Conservation (phyloP, 2,113 vertebrate genomes). For the Eulacestoma nigropectus region DNA sequence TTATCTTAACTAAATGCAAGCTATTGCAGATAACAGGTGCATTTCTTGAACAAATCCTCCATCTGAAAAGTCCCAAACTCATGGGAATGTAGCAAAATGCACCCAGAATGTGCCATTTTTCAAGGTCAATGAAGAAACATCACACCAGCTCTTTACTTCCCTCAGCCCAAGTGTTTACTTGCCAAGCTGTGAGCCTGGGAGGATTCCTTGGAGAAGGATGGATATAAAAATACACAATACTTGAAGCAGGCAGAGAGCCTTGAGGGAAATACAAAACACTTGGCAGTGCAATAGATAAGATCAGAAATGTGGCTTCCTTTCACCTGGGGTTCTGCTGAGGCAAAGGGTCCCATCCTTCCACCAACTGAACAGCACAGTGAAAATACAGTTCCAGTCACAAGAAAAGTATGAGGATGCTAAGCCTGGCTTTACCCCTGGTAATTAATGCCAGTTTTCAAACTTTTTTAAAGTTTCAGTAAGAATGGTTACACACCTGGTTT, state of each 20-base stretch:
- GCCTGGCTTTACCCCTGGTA: background rate
- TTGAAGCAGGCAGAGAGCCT: background rate
- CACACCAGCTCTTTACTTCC: background rate
- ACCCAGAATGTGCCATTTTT: background rate
- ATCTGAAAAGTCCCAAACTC: background rate
- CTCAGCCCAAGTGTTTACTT: background rate
- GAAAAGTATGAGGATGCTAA: background rate
- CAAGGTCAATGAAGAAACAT: background rate
- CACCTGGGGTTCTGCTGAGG: background rate
- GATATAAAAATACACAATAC: background rate
- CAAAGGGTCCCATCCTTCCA: background rate
- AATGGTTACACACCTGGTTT: background rate
- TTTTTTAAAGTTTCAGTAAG: background rate
- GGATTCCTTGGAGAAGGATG: slow-evolving; percentile 9
- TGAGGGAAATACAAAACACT: background rate
- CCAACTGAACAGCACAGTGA: background rate
- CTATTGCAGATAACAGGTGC: background rate
- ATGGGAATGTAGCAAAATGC: background rate
- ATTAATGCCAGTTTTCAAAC: background rate
- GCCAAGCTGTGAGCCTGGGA: background rate
- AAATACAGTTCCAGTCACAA: background rate
- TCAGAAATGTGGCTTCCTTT: background rate
- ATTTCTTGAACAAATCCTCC: background rate
- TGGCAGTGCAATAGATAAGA: background rate
- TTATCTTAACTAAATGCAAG: background rate